A percentile compares a stretch with the other conserved stretches of the same genome.
phyloP scores from a whole-genome alignment of 2,797 vertebrate species.

The Morus bassanus region DNA sequence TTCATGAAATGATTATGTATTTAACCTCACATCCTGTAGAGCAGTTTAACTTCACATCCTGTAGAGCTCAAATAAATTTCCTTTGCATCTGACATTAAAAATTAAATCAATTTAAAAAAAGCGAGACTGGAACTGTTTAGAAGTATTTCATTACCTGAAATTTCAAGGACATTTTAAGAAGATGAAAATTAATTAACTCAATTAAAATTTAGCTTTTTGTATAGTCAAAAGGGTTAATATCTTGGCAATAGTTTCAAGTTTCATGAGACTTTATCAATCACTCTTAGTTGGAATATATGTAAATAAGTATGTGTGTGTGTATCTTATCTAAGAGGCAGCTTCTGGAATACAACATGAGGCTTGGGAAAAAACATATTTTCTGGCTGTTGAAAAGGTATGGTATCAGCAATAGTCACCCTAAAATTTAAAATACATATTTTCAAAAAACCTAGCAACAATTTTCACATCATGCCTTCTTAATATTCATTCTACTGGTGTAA shows the following conservation, averaged over 20 bases:
- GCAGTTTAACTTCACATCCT: background rate
- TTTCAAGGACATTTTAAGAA: background rate
- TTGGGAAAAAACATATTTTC: background rate
- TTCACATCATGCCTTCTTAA: background rate
- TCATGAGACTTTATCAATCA: background rate
- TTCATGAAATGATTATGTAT: background rate
- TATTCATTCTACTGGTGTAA: background rate
- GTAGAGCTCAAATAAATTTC: background rate
- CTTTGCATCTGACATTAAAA: background rate
- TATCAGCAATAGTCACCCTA: accelerated
- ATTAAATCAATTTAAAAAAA: background rate
- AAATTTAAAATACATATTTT: background rate
- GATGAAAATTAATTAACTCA: background rate
- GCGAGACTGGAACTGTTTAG: background rate
- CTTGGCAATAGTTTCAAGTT: background rate
- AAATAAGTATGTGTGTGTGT: background rate
- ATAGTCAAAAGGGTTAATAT: background rate
- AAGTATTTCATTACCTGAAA: background rate
- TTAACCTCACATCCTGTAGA: background rate
- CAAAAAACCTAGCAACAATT: background rate
- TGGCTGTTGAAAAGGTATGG: background rate
- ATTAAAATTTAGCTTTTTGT: background rate
- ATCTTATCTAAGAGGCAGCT: background rate
- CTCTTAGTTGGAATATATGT: background rate
- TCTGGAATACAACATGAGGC: background rate